phyloP scores from a whole-genome alignment of 2,888 invertebrate genomes.

The Drosophila infuscata region DNA sequence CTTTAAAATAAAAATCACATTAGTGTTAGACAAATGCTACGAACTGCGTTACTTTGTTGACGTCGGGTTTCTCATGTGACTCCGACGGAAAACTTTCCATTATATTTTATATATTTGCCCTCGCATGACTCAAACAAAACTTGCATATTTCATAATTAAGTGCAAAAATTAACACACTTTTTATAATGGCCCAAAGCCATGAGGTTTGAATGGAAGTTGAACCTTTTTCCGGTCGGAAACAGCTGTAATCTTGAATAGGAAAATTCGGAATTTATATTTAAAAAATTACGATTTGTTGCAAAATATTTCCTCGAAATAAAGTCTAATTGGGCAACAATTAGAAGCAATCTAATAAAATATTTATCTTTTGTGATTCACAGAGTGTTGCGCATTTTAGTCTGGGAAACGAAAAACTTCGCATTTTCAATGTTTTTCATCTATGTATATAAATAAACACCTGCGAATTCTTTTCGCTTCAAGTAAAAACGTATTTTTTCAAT shows the following conservation, averaged over 20 bases:
- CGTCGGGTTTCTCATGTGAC: slow-evolving; percentile 55
- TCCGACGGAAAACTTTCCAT: slow-evolving; percentile 44
- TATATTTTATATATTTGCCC: slow-evolving; percentile 24
- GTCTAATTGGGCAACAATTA: neutral
- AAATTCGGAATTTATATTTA: neutral
- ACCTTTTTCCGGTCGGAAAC: slow-evolving; percentile 27
- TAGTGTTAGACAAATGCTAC: slow-evolving; percentile 29
- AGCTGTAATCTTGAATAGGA: neutral
- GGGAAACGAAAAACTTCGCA: neutral
- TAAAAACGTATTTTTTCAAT: slow-evolving; percentile 1
- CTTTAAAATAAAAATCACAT: slow-evolving; percentile 47
- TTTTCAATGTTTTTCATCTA: neutral
- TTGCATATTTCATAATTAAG: slow-evolving; percentile 13
- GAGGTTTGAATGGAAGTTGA: neutral
- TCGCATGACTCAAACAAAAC: slow-evolving; percentile 22
- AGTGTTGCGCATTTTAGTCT: too few relatives aligned
- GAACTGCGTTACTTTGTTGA: slow-evolving; percentile 29
- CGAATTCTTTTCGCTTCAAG: neutral
- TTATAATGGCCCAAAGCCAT: neutral
- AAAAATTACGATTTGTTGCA: slow-evolving; percentile 1
- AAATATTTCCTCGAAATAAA: neutral
- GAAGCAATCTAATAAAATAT: neutral
- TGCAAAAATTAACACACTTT: slow-evolving; percentile 2
- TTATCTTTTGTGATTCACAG: neutral
- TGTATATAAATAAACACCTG: neutral